Evolutionary conservation across 2,888 invertebrate genomes (phyloP), one percentile per base, ranked within the genome.

Genomic region (Branchipolynoe longqiensis): DNA sequence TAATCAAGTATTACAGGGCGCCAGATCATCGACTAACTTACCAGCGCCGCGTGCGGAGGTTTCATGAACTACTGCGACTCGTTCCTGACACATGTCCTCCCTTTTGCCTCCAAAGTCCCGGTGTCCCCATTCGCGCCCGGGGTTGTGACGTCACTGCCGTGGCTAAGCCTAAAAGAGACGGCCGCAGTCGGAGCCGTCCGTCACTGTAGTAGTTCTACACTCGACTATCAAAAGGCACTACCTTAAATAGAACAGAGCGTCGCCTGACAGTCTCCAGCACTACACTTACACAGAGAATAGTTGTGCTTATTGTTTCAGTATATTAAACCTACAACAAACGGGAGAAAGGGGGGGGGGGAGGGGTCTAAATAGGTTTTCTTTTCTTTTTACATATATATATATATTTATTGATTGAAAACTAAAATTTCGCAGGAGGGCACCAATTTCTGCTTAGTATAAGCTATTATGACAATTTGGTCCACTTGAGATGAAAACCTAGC

Each of bases 141-240:
- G n/a, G n/a, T n/a, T n/a, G n/a, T n/a, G n/a, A n/a, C n/a, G n/a
- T n/a, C n/a, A n/a, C n/a, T n/a, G n/a, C n/a, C n/a, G n/a, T n/a
- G n/a, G n/a, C n/a, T n/a, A n/a, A n/a, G n/a, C n/a, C n/a, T n/a
- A n/a, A n/a, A n/a, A n/a, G n/a, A n/a, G n/a, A n/a, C n/a, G n/a
- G n/a, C n/a, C n/a, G n/a, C n/a, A n/a, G n/a, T n/a, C n/a, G n/a
- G n/a, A n/a, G n/a, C n/a, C n/a, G n/a, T n/a, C n/a, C n/a, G n/a
- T n/a, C n/a, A 69, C 38, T 69, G 69, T 69, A 14, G 18, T 36
- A 69, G 12, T 33, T 22, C 69, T 69, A 69, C 36, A 36, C 33
- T 69, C 69, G 38, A 69, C 69, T 69, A 69, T 38, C 8, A 69
- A 69, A n/a, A 69, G 69, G 69, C 69, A 69, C 69, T 69, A 69